Evolutionary conservation across 2,113 vertebrate species (phyloP).

Genomic region (Agapornis roseicollis): DNA sequence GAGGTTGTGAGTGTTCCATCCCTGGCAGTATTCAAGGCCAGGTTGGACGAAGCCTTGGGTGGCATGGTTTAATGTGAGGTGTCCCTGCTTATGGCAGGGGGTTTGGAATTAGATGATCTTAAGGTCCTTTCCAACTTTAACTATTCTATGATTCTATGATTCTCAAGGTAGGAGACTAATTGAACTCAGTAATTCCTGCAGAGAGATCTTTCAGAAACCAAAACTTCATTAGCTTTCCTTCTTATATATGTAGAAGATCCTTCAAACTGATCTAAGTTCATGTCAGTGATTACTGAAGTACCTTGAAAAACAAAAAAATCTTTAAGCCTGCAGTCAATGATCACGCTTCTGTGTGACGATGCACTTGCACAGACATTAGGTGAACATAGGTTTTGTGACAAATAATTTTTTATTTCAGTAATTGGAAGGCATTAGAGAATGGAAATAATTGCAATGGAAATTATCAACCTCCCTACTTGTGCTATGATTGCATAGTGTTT

Average conservation of each 20-base stretch:
- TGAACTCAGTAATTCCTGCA: neutral
- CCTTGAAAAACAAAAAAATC: neutral
- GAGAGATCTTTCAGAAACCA: neutral
- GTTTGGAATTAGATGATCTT: no score
- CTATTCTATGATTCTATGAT: no score
- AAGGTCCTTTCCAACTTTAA: no score
- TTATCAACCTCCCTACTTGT: neutral
- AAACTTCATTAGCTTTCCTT: neutral
- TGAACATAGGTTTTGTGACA: neutral
- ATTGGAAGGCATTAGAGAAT: neutral
- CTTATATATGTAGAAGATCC: neutral
- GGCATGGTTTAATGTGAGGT: no score
- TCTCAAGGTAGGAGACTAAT: neutral
- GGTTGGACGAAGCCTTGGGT: no score
- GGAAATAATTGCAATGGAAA: neutral
- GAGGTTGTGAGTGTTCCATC: no score
- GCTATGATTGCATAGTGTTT: neutral
- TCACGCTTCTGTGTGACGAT: neutral
- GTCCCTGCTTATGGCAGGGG: no score
- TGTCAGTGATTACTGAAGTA: neutral
- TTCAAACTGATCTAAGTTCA: neutral
- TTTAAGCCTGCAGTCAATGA: neutral
- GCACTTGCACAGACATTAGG: neutral
- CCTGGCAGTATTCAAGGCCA: no score
- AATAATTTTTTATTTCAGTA: neutral